phyloP scores from a whole-genome alignment of 2,888 invertebrate genomes.

The Argyresthia albistria region DNA sequence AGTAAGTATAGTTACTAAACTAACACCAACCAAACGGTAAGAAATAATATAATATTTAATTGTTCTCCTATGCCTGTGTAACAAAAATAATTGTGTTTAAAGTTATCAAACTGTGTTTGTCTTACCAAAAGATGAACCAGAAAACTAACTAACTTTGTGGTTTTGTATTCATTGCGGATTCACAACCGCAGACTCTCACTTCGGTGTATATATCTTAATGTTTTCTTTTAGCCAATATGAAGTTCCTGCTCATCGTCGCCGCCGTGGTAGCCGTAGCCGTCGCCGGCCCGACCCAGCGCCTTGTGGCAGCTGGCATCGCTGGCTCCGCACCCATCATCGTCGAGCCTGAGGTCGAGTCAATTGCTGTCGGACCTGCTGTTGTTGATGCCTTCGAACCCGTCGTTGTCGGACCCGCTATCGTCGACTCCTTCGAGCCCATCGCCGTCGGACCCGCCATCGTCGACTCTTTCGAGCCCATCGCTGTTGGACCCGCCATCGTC shows the following conservation, averaged over 20 bases:
- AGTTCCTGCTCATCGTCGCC: constrained; percentile 36
- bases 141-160: too few species aligned
- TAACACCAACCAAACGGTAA: too few species aligned
- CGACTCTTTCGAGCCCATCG: constrained; percentile 1
- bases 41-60: too few species aligned
- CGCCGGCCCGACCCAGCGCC: constrained; percentile 30
- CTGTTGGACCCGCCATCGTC: constrained; percentile 1
- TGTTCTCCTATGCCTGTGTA: too few species aligned
- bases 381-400: constrained; percentile 1
- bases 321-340: constrained; percentile 7
- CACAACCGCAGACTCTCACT: too few species aligned
- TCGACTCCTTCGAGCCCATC: neutral
- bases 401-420: constrained; percentile 17
- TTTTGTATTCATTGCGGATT: too few species aligned
- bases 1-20: too few species aligned
- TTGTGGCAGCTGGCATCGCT: constrained; percentile 15
- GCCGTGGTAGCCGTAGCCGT: constrained; percentile 31
- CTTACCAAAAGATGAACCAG: too few species aligned
- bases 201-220: too few species aligned
- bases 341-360: neutral
- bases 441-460: neutral
- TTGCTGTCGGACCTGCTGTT: neutral
- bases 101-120: too few species aligned
- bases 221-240: constrained; percentile 25
- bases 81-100: too few species aligned